Base-by-base conservation (phyloP, 1,140 invertebrate species). In the Hyposmocoma kahamanoa region DNA sequence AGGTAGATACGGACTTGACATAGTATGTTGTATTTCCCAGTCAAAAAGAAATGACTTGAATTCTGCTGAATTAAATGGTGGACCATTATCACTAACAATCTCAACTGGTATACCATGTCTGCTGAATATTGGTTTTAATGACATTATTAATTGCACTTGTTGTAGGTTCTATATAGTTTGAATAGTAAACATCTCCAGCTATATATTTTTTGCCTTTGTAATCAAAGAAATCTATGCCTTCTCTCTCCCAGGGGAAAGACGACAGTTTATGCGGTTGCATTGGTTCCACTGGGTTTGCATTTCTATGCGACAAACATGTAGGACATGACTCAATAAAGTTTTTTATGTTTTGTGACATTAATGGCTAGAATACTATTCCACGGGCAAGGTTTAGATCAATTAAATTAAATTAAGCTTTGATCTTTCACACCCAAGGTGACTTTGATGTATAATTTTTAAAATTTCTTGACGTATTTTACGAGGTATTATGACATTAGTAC, bases 171-270 rank as follows among this genome's bases (percentile, higher is more conserved):
- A 5, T 11, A 6, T 26, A 11, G 11, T 11, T 26, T 26, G 5
- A 26, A 26, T 11, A 26, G 11, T 26, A 26, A 6, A 26, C 11
- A 26, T 6, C 24, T 6, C 5, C 24, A 26, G 11, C 11, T 26
- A 26, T 5, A 11, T 26, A 26, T 26, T 26, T 26, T 6, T 5
- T 6, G 11, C 24, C 11, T 26, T 26, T 11, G 11, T 6, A 26
- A 5, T 26, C 24, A 26, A 26, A 26, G 24, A 26, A 11, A 26
- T 26, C 24, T 26, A 26, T 26, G 11, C 24, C 24, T 26, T 48
- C 61, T 46, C 59, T 59, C 49, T 59, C 32, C 60, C 60, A 62
- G 15, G 60, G 60, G 17, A 62, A 17, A 17, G 30, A 44, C 46
- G 49, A 22, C 24, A 48, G n/a, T 13, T 56, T 34, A 48, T 62